Evolutionary conservation across 2,113 vertebrate species (phyloP).

Genomic region (Dipodomys ordii): DNA sequence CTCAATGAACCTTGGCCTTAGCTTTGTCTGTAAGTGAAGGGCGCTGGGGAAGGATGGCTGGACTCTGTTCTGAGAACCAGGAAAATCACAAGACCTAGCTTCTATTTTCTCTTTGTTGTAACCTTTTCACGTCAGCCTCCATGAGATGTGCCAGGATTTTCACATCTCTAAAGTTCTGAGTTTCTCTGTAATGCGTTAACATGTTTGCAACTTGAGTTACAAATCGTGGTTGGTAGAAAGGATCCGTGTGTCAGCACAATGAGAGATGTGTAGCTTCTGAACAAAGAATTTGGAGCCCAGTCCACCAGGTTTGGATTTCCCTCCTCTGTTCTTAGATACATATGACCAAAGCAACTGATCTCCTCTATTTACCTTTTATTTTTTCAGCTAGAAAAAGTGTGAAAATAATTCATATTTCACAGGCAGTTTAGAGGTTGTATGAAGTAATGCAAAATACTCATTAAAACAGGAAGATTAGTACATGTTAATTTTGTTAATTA

Average conservation of each 20-base stretch:
- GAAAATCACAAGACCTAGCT: not conserved
- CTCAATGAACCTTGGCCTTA: not conserved
- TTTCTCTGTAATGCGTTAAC: not conserved
- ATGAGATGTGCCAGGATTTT: no score
- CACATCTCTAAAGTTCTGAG: not conserved
- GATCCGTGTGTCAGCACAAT: not conserved
- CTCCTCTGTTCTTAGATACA: not conserved
- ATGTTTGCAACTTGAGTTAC: not conserved
- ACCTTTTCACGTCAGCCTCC: not conserved
- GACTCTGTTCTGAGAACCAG: not conserved
- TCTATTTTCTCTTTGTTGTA: not conserved
- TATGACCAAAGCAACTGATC: not conserved
- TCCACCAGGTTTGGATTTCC: not conserved
- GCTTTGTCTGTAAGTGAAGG: not conserved
- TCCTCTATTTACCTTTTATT: not conserved
- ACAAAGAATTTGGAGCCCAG: not conserved
- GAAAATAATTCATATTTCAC: not conserved
- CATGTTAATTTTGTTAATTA: not conserved
- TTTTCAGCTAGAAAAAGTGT: not conserved
- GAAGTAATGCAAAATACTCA: not conserved
- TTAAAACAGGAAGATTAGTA: not conserved
- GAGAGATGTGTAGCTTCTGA: no score
- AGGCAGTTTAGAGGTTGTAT: not conserved
- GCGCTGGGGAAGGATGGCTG: no score
- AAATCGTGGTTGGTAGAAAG: not conserved